Conservation (phyloP, 92 coral and sea anemone species). For the Epizoanthus scotinus region DNA sequence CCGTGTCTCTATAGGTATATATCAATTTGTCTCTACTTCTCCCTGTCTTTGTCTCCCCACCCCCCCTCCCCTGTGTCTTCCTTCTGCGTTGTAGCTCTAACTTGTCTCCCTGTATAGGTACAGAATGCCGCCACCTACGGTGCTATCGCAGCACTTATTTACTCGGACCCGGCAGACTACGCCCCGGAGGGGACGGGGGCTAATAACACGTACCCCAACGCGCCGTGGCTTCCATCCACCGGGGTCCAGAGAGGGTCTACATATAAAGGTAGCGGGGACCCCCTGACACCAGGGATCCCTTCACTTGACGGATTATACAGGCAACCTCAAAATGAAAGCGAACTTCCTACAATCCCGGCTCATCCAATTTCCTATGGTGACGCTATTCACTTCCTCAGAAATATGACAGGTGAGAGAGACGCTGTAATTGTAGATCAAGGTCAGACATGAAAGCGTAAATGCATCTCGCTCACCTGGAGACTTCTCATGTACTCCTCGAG, state of each 20-base stretch:
- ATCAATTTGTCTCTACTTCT: not conserved
- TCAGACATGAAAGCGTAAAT: too few relatives aligned
- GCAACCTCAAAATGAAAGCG: conserved; percentile 48
- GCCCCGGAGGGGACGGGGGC: conserved; percentile 66
- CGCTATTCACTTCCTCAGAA: conserved; percentile 73
- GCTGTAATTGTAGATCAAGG: too few relatives aligned
- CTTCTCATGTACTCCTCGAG: too few relatives aligned
- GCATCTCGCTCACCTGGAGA: too few relatives aligned
- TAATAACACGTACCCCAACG: conserved; percentile 67
- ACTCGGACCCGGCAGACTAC: conserved; percentile 86
- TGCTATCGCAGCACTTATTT: conserved; percentile 83
- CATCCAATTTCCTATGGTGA: conserved; percentile 93
- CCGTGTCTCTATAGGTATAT: not conserved
- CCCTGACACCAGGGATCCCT: conserved; percentile 89
- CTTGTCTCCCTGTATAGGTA: conserved; percentile 48
- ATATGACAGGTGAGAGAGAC: conserved; percentile 44
- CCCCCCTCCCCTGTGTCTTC: not conserved
- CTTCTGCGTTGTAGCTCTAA: not conserved
- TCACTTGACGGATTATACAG: conserved; percentile 81
- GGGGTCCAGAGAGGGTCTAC: conserved; percentile 90
- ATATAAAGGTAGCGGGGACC: conserved; percentile 80
- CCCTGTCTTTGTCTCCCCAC: too few relatives aligned
- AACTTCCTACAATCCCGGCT: conserved; percentile 90
- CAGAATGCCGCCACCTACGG: conserved; percentile 74
- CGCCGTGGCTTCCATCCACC: conserved; percentile 83